Percentiles rank a stretch among this genome's conserved stretches.
Evolutionary conservation across 2,888 invertebrate genomes (phyloP).

Genomic region (Baronia brevicornis): DNA sequence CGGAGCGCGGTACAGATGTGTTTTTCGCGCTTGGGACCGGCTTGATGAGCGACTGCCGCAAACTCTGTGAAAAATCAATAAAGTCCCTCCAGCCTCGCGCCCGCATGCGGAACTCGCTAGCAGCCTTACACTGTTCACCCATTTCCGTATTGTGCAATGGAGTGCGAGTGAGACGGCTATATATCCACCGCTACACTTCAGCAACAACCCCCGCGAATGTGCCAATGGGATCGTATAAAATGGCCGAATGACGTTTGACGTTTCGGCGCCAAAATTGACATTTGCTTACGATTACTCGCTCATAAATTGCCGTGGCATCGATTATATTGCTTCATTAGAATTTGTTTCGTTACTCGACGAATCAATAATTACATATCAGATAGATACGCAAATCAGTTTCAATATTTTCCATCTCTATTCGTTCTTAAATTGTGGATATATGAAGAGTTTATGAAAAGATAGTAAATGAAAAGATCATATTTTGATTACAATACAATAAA

Average conservation of each 20-base stretch:
- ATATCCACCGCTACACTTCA: slow-evolving; percentile 33
- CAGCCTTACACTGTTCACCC: slow-evolving; percentile 62
- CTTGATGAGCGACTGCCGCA: slow-evolving; percentile 68
- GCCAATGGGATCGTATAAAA: slow-evolving; percentile 54
- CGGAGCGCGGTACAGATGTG: slow-evolving; percentile 59
- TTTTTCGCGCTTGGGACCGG: slow-evolving; percentile 70
- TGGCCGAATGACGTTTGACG: slow-evolving; percentile 65
- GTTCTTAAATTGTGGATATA: too few species aligned
- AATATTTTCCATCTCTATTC: too few species aligned
- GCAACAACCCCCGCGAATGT: slow-evolving; percentile 42
- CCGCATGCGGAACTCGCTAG: slow-evolving; percentile 68
- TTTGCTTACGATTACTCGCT: slow-evolving; percentile 44
- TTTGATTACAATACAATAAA: too few species aligned
- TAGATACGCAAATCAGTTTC: slow-evolving; percentile 8
- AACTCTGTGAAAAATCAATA: slow-evolving; percentile 70
- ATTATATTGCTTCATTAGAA: slow-evolving; percentile 53
- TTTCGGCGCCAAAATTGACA: slow-evolving; percentile 70
- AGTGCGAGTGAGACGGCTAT: slow-evolving; percentile 44
- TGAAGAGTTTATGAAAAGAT: too few species aligned
- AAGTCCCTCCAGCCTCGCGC: slow-evolving; percentile 48
- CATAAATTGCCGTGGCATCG: slow-evolving; percentile 45
- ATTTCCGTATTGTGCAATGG: slow-evolving; percentile 69
- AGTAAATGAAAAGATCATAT: too few species aligned
- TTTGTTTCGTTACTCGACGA: slow-evolving; percentile 22
- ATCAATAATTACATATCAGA: slow-evolving; percentile 19